phyloP scores from a whole-genome alignment of 2,113 vertebrate species.

The Tiliqua scincoides region DNA sequence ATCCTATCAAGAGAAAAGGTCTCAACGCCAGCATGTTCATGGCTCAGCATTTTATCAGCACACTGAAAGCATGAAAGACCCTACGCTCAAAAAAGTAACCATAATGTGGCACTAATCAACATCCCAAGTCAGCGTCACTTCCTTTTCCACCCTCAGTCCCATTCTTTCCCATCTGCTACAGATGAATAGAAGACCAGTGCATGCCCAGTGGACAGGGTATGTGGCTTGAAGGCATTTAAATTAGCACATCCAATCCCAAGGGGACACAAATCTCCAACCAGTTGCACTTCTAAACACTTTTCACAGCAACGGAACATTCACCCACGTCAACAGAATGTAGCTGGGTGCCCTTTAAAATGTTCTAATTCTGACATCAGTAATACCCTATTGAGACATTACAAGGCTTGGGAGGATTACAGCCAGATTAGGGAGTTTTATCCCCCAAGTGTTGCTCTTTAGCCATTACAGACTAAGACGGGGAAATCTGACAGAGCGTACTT shows the following conservation, averaged over 20 bases:
- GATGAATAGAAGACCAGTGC: background rate
- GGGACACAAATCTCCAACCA: background rate
- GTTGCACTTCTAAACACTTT: background rate
- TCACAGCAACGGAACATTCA: background rate
- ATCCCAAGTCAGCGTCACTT: background rate
- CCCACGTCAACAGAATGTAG: conserved; percentile 38
- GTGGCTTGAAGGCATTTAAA: background rate
- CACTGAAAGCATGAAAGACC: no score
- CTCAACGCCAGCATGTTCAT: no score
- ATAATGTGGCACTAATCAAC: background rate
- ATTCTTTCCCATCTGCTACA: background rate
- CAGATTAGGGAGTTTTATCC: conserved; percentile 11
- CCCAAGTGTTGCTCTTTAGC: conserved; percentile 26
- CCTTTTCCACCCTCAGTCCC: background rate
- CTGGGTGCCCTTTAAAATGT: conserved; percentile 9
- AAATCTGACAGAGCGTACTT: conserved; percentile 18
- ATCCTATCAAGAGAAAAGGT: no score
- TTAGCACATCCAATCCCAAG: background rate
- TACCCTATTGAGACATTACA: conserved; percentile 5
- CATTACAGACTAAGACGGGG: background rate
- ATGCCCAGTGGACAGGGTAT: background rate
- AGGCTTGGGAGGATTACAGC: conserved; percentile 32
- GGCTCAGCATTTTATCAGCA: no score
- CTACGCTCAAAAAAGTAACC: no score
- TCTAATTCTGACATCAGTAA: conserved; percentile 17